Evolutionary conservation across 2,113 vertebrate genomes (phyloP).

Genomic region (Actenoides lindsayi): DNA sequence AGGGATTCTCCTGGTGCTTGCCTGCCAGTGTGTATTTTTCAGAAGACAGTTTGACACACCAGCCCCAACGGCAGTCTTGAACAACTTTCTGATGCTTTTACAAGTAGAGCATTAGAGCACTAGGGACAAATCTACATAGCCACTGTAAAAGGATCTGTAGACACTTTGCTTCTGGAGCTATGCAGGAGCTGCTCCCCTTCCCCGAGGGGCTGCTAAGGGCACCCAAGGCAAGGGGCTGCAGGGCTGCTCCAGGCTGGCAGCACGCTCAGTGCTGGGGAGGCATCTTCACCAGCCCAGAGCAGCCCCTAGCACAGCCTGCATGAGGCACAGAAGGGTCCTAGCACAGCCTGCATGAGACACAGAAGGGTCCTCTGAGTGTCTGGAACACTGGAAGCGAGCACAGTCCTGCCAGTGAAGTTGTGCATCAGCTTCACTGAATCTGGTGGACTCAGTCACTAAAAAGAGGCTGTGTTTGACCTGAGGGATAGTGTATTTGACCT

Average conservation of each 20-base stretch:
- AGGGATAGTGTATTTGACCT: neutral
- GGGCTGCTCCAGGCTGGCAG: neutral
- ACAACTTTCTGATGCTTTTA: neutral
- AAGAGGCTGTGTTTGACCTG: neutral
- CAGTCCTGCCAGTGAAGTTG: accelerated
- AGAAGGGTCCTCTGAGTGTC: neutral
- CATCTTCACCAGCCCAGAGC: neutral
- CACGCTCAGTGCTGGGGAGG: neutral
- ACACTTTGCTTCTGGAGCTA: neutral
- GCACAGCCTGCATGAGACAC: neutral
- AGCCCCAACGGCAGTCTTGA: neutral
- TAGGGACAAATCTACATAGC: neutral
- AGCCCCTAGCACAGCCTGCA: neutral
- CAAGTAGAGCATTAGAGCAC: neutral
- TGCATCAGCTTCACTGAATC: neutral
- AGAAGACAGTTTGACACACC: neutral
- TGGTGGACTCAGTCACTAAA: neutral
- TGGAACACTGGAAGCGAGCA: neutral
- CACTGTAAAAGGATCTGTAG: accelerated
- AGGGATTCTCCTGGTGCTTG: neutral
- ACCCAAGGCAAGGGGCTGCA: neutral
- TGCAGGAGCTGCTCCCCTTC: neutral
- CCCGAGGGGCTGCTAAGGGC: neutral
- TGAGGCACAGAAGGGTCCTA: neutral
- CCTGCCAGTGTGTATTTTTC: neutral